Percentiles rank a stretch among this genome's conserved stretches.
These are phyloP conservation scores for Tiliacea citrago DNA, from an alignment of 2,888 invertebrate genomes.

Conservation along the genomic window DNA sequence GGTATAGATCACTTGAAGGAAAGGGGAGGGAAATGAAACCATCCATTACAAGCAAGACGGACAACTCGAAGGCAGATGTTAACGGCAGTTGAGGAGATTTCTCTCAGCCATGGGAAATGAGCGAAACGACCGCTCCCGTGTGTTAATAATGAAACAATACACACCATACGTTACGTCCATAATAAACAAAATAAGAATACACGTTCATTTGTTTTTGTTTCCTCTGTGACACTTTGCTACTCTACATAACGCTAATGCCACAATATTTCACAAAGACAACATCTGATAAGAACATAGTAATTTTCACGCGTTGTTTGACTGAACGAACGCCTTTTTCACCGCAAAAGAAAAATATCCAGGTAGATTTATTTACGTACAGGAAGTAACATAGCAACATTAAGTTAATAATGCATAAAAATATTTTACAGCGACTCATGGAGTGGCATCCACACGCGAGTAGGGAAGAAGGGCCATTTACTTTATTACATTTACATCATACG, in stretches of 20 bases:
- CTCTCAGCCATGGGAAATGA: conserved; percentile 53
- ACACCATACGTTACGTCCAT: conserved; percentile 35
- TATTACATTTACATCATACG: conserved; percentile 87
- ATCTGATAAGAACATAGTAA: conserved; percentile 59
- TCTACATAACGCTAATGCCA: conserved; percentile 62
- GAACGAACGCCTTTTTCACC: conserved; percentile 48
- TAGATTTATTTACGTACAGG: conserved; percentile 67
- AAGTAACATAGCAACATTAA: conserved; percentile 70
- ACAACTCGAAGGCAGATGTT: conserved; percentile 52
- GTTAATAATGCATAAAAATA: conserved; percentile 83
- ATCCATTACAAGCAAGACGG: conserved; percentile 65
- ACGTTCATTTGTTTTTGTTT: conserved; percentile 60
- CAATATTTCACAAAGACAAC: conserved; percentile 63
- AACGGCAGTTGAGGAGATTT: conserved; percentile 51
- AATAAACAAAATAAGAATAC: conserved; percentile 43
- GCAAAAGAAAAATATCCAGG: conserved; percentile 58
- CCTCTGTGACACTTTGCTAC: conserved; percentile 45
- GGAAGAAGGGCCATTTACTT: conserved; percentile 82
- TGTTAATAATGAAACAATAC: conserved; percentile 61
- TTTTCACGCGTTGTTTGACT: conserved; percentile 57
- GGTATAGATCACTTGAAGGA: conserved; percentile 55
- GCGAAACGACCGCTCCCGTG: conserved; percentile 31
- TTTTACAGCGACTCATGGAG: conserved; percentile 78
- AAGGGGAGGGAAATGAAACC: conserved; percentile 67
- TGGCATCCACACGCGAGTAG: conserved; percentile 77